phyloP scores from a whole-genome alignment of 2,113 vertebrate genomes.

The Passerina amoena region DNA sequence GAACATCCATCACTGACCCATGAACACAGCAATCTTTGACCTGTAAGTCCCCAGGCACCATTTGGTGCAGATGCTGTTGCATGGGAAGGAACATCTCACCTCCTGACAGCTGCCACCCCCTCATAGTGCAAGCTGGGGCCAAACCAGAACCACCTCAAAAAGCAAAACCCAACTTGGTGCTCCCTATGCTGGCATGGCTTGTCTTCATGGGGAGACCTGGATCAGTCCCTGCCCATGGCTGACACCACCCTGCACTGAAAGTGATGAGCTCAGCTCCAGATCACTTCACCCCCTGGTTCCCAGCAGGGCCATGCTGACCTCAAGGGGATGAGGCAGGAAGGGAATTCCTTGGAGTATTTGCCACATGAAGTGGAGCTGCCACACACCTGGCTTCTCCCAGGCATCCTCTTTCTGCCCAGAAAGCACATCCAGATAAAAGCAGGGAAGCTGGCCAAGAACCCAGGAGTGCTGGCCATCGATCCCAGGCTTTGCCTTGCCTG shows the following conservation, averaged over 20 bases:
- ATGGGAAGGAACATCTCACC: background rate
- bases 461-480: background rate
- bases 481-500: background rate
- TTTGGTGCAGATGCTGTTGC: background rate
- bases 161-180: background rate
- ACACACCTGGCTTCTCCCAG: background rate
- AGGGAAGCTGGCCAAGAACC: background rate
- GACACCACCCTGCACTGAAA: background rate
- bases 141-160: background rate
- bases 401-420: background rate
- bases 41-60: accelerated
- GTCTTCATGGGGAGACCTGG: background rate
- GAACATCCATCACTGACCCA: background rate
- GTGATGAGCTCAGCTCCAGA: background rate
- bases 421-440: background rate
- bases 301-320: accelerated
- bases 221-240: background rate
- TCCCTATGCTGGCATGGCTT: accelerated
- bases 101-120: background rate
- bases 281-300: background rate
- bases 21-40: background rate
- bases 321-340: background rate
- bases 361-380: background rate
- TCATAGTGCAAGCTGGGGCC: background rate
- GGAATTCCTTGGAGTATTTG: background rate